Percentiles rank a stretch among this genome's conserved stretches.
Conservation (phyloP, 2,797 vertebrate species). For the Chelon auratus region DNA sequence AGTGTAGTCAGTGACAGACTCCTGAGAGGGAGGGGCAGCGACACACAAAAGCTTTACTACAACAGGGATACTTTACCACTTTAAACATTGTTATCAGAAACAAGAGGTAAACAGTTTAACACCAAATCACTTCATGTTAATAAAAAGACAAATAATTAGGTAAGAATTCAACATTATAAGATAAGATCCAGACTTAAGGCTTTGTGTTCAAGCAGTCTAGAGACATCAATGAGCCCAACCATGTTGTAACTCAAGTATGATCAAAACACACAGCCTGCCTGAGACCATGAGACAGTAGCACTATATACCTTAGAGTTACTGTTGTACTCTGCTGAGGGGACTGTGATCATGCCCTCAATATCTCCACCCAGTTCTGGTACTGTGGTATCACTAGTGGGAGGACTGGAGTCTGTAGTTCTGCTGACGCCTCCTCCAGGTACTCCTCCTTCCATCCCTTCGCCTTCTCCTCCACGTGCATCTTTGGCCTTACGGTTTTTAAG, state of each 20-base stretch:
- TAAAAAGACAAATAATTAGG: no score
- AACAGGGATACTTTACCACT: not conserved
- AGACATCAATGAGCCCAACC: no score
- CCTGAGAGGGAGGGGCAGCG: slow-evolving; percentile 77
- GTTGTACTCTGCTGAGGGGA: slow-evolving; percentile 93
- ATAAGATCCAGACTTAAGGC: no score
- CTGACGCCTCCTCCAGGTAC: slow-evolving; percentile 78
- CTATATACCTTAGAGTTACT: slow-evolving; percentile 91
- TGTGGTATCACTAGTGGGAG: slow-evolving; percentile 88
- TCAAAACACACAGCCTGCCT: not conserved
- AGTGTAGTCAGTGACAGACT: slow-evolving; percentile 98
- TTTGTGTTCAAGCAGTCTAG: not conserved
- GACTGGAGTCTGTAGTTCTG: slow-evolving; percentile 88
- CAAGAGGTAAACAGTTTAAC: not conserved
- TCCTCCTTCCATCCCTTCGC: slow-evolving; percentile 90
- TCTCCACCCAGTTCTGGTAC: slow-evolving; percentile 91
- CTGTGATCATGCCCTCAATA: slow-evolving; percentile 96
- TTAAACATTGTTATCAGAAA: not conserved
- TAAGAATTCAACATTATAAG: no score
- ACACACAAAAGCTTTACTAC: not conserved
- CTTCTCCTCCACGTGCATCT: slow-evolving; percentile 91
- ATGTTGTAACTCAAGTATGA: not conserved
- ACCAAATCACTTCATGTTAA: not conserved
- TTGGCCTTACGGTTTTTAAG: slow-evolving; percentile 98
- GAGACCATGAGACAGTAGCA: not conserved